Conservation (phyloP, 2,888 invertebrate species). For the Tiphia femorata region DNA sequence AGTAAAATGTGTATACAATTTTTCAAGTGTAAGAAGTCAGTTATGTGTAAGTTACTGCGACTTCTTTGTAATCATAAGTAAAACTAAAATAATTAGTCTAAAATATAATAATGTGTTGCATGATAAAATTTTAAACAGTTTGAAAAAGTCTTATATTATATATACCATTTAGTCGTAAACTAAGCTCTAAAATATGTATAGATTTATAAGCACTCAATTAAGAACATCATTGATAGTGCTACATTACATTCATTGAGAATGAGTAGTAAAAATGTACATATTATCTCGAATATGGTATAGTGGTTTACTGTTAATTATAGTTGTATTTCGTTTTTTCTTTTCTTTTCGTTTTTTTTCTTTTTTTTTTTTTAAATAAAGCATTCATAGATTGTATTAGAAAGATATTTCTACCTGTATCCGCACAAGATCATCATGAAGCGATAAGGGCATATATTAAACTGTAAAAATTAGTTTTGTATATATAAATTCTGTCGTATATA, state of each 20-base stretch:
- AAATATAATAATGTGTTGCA: constrained; percentile 40
- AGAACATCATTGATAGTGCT: constrained; percentile 15
- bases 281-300: constrained; percentile 58
- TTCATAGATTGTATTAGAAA: constrained; percentile 50
- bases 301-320: constrained; percentile 64
- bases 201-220: constrained; percentile 32
- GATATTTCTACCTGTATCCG: constrained; percentile 26
- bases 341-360: constrained; percentile 43
- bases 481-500: too few relatives aligned
- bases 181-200: constrained; percentile 47
- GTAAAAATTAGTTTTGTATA: constrained; percentile 22
- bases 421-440: constrained; percentile 17
- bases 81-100: constrained; percentile 43
- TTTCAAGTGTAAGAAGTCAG: constrained; percentile 21
- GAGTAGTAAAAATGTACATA: constrained; percentile 58
- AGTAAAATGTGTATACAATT: constrained; percentile 19
- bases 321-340: too few relatives aligned
- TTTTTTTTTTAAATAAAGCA: constrained; percentile 62
- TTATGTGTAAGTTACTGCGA: constrained; percentile 57
- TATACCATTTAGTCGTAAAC: constrained; percentile 52
- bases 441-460: constrained; percentile 4
- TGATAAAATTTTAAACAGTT: constrained; percentile 45
- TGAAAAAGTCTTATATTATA: constrained; percentile 36
- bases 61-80: constrained; percentile 46
- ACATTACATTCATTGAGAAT: constrained; percentile 29